These are phyloP conservation scores for Poeciliopsis turneri DNA, from an alignment of 2,797 vertebrate genomes.

Conservation along the genomic window DNA sequence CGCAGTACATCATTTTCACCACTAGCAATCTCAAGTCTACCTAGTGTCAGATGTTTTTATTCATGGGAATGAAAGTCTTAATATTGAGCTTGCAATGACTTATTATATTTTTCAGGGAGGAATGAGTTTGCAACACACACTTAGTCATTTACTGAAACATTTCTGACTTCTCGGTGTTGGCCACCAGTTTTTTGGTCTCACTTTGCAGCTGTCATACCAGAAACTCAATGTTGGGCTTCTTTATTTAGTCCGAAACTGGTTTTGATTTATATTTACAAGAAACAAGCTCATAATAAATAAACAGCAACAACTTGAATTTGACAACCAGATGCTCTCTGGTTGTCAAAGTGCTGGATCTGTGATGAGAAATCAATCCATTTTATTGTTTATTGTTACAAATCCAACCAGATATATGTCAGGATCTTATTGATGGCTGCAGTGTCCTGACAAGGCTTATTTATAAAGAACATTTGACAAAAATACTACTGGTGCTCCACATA, in stretches of 20 bases:
- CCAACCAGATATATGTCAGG: not conserved
- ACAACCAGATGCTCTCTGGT: not conserved
- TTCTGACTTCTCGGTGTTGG: not conserved
- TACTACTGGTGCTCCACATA: not conserved
- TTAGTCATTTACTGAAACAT: not conserved
- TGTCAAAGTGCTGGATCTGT: not conserved
- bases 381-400: not conserved
- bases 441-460: not conserved
- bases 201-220: not conserved
- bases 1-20: not conserved
- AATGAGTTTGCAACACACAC: not conserved
- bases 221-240: not conserved
- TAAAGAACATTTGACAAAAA: not conserved
- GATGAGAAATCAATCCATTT: not conserved
- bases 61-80: not conserved
- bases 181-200: not conserved
- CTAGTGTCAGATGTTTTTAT: not conserved
- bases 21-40: not conserved
- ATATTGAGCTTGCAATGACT: not conserved
- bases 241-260: not conserved
- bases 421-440: not conserved
- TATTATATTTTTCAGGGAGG: not conserved
- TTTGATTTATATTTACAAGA: not conserved
- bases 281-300: not conserved
- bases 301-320: not conserved